These are phyloP conservation scores for Diaphora mendica DNA, from an alignment of 2,888 invertebrate genomes.

Conservation along the genomic window DNA sequence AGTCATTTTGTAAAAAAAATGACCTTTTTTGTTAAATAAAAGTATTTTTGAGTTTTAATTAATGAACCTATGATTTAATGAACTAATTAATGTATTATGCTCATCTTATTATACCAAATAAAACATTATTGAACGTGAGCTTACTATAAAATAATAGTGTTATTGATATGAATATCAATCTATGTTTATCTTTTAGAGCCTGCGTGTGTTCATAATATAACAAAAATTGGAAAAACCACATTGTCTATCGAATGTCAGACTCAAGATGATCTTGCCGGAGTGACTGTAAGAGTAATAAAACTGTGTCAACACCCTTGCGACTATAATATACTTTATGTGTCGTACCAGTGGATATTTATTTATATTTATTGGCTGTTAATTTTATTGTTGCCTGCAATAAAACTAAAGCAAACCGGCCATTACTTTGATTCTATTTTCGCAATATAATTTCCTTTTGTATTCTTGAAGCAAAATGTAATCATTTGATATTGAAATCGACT, in stretches of 20 bases:
- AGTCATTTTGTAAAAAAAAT: too few species aligned
- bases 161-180: too few species aligned
- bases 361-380: conserved; percentile 15
- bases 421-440: conserved; percentile 3
- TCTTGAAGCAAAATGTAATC: not conserved
- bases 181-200: not conserved
- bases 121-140: too few species aligned
- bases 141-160: too few species aligned
- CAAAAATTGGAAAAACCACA: not conserved
- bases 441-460: not conserved
- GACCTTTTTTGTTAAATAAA: too few species aligned
- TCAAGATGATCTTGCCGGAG: not conserved
- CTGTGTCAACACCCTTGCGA: not conserved
- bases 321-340: conserved; percentile 7
- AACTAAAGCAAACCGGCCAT: conserved; percentile 7
- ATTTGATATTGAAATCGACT: not conserved
- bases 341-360: conserved; percentile 6
- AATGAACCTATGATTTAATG: too few species aligned
- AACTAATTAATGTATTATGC: not conserved
- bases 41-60: too few species aligned
- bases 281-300: not conserved
- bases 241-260: not conserved
- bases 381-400: conserved; percentile 10
- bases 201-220: not conserved
- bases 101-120: not conserved